Percentiles rank a stretch among this genome's conserved stretches.
Conservation (phyloP, 30 jellyfish, hydroid and myxozoan species). For the Aurelia sp. region DNA sequence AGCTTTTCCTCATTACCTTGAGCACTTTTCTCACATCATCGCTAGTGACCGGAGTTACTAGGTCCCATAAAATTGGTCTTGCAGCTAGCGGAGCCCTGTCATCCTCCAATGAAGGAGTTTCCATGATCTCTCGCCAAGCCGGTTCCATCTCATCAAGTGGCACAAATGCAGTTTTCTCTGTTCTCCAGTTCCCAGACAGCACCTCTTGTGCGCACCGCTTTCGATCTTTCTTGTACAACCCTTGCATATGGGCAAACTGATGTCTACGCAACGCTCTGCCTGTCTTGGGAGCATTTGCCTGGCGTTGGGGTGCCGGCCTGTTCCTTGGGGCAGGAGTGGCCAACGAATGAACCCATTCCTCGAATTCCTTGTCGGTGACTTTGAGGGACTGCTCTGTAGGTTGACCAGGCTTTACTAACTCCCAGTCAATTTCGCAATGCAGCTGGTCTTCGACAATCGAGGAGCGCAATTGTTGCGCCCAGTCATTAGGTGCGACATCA, state of each 20-base stretch:
- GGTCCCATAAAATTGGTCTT: neutral
- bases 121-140: slow-evolving; percentile 18
- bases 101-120: slow-evolving; percentile 18
- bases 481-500: too few relatives aligned
- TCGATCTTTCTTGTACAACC: slow-evolving; percentile 1
- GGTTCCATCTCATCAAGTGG: slow-evolving; percentile 15
- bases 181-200: neutral
- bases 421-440: neutral
- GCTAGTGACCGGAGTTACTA: slow-evolving; percentile 4
- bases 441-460: too few relatives aligned
- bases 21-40: neutral
- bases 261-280: neutral
- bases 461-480: too few relatives aligned
- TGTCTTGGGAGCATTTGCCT: neutral
- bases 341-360: neutral
- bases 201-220: slow-evolving; percentile 1
- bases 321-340: neutral
- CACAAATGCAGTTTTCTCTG: neutral
- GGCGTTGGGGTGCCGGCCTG: neutral
- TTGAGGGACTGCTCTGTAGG: neutral
- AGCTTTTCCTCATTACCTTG: neutral
- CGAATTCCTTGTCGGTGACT: neutral
- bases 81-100: neutral
- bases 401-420: neutral
- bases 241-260: neutral